Percentiles rank a stretch among this genome's conserved stretches.
These are phyloP conservation scores for Ophthalmolycus amberensis DNA, from an alignment of 2,113 vertebrate genomes.

Conservation along the genomic window DNA sequence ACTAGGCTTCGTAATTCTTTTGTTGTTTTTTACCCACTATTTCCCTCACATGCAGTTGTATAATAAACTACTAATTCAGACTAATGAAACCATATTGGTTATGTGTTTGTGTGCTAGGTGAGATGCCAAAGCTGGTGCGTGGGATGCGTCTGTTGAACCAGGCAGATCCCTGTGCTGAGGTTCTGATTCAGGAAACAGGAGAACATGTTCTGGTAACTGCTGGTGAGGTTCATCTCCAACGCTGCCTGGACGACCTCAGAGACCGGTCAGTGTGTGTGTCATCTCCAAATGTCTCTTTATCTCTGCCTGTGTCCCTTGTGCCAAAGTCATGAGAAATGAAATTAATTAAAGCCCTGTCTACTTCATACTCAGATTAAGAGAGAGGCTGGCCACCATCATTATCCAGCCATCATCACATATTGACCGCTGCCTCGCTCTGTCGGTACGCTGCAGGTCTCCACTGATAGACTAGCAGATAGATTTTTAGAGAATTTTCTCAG, in stretches of 20 bases:
- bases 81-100: background rate
- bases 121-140: constrained; percentile 94
- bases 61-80: background rate
- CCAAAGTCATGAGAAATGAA: too few species aligned
- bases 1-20: too few species aligned
- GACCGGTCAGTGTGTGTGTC: constrained; percentile 84
- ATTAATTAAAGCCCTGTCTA: background rate
- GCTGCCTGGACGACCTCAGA: constrained; percentile 94
- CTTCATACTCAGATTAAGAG: background rate
- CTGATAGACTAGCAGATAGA: background rate
- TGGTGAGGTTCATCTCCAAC: constrained; percentile 96
- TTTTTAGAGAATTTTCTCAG: background rate
- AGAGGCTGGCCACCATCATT: constrained; percentile 26
- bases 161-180: constrained; percentile 94
- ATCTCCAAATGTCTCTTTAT: background rate
- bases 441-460: background rate
- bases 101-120: constrained; percentile 80
- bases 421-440: constrained; percentile 14
- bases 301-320: background rate
- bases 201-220: constrained; percentile 97
- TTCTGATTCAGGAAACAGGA: constrained; percentile 96
- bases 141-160: constrained; percentile 98
- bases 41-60: background rate
- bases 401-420: constrained; percentile 41
- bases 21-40: too few species aligned